Conservation (phyloP, 2,113 vertebrate species). For the Anser cygnoides region DNA sequence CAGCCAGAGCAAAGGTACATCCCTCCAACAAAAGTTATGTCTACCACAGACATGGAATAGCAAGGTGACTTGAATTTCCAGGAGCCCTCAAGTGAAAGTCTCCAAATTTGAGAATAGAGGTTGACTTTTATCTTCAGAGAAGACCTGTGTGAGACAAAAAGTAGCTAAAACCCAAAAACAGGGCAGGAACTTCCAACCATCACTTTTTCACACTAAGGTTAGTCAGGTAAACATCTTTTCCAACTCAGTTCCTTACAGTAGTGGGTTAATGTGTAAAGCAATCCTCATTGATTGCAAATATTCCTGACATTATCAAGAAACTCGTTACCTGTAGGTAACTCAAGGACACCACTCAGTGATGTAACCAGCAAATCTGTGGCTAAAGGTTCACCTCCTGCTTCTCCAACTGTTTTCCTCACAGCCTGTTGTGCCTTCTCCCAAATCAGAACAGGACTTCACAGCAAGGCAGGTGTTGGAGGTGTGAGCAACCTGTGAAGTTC, state of each 20-base stretch:
- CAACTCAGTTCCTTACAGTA: not conserved
- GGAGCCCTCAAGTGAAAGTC: not conserved
- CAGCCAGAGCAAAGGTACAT: not conserved
- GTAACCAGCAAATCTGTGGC: not conserved
- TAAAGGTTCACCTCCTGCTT: not conserved
- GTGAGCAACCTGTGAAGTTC: not conserved
- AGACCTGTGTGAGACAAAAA: not conserved
- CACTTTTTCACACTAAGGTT: not conserved
- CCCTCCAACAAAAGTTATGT: not conserved
- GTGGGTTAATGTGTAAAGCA: accelerated
- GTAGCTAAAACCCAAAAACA: not conserved
- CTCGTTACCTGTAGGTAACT: not conserved
- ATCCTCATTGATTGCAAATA: not conserved
- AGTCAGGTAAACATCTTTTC: not conserved
- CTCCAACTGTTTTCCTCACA: not conserved
- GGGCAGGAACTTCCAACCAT: not conserved
- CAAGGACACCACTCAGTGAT: not conserved
- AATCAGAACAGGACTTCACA: not conserved
- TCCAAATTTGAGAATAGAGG: not conserved
- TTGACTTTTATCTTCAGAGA: not conserved
- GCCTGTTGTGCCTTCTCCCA: not conserved
- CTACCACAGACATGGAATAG: not conserved
- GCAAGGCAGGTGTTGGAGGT: not conserved
- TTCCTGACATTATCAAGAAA: not conserved
- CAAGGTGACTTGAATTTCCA: not conserved